Evolutionary conservation across 2,888 invertebrate genomes (phyloP).

Genomic region (Parnassius orleans): DNA sequence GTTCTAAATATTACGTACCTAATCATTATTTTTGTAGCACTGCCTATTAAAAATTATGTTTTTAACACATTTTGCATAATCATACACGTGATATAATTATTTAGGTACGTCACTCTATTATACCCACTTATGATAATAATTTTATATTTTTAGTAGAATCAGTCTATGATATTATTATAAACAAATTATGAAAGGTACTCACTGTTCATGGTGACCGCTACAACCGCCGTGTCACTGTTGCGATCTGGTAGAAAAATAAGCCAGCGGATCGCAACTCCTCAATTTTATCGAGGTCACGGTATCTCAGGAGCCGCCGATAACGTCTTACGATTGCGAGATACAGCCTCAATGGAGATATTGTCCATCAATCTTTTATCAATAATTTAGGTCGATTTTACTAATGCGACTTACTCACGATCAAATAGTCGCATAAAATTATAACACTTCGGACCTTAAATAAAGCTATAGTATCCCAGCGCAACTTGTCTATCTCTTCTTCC

Average conservation of each 20-base stretch:
- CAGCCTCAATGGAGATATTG: constrained; percentile 52
- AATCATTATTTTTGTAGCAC: too few species aligned
- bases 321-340: constrained; percentile 46
- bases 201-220: constrained; percentile 68
- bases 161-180: neutral
- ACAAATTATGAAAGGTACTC: constrained; percentile 41
- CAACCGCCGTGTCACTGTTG: constrained; percentile 43
- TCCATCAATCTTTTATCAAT: constrained; percentile 56
- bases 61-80: too few species aligned
- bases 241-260: constrained; percentile 61
- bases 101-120: too few species aligned
- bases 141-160: too few species aligned
- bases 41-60: too few species aligned
- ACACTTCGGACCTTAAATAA: neutral
- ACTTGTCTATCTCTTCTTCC: too few species aligned
- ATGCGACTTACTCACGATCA: constrained; percentile 3
- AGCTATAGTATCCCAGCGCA: neutral
- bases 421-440: neutral
- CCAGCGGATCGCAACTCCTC: constrained; percentile 42
- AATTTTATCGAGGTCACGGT: constrained; percentile 68
- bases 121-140: too few species aligned
- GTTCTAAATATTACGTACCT: too few species aligned
- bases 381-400: constrained; percentile 14
- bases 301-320: constrained; percentile 53
- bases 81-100: too few species aligned